Evolutionary conservation across 1,140 invertebrate genomes (phyloP).

Genomic region (Drosophila ananassae): DNA sequence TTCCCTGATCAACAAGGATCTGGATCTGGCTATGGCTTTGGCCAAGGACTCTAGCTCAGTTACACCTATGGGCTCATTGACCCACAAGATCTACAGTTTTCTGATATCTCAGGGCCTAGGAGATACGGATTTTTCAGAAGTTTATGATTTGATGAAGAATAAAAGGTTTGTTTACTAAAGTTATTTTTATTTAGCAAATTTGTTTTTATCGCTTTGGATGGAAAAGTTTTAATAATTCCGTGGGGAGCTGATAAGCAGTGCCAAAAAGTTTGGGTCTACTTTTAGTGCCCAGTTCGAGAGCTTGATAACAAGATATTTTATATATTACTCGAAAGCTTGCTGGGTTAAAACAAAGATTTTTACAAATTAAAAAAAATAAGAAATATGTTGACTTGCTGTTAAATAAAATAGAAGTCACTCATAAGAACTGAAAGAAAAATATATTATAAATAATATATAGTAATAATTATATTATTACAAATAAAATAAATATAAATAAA

Average conservation of each 20-base stretch:
- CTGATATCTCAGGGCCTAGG: constrained; percentile 90
- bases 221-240: constrained; percentile 51
- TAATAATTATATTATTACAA: too few relatives aligned
- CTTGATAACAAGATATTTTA: background rate
- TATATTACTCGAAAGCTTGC: constrained; percentile 41
- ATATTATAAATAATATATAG: background rate
- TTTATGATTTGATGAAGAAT: constrained; percentile 92
- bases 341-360: constrained; percentile 46
- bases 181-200: constrained; percentile 1
- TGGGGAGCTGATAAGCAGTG: constrained; percentile 26
- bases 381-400: constrained; percentile 1
- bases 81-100: constrained; percentile 93
- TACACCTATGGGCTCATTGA: constrained; percentile 92
- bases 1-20: constrained; percentile 96
- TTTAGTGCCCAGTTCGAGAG: constrained; percentile 7
- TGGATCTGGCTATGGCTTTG: constrained; percentile 93
- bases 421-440: background rate
- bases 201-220: constrained; percentile 20
- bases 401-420: too few relatives aligned
- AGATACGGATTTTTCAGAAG: constrained; percentile 95
- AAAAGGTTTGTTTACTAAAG: constrained; percentile 64
- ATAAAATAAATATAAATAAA: background rate
- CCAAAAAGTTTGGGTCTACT: constrained; percentile 10
- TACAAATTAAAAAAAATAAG: constrained; percentile 54
- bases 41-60: constrained; percentile 90